phyloP scores from a whole-genome alignment of 2,113 vertebrate species.

The Paracanthobrama guichenoti region DNA sequence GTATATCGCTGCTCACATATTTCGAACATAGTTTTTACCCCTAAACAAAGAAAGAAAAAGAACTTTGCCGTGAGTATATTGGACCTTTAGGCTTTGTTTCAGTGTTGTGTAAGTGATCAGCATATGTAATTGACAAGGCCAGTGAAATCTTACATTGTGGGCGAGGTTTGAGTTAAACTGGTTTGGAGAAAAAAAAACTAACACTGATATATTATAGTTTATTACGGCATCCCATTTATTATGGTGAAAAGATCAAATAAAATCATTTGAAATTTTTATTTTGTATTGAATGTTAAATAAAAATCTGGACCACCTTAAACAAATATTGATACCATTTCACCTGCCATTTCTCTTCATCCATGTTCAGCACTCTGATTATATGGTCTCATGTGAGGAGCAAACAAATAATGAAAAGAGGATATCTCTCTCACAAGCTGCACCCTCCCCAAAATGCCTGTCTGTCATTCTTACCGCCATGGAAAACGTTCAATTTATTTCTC shows the following conservation, averaged over 20 bases:
- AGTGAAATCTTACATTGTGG: neutral
- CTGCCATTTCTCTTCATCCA: neutral
- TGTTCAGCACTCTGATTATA: conserved; percentile 23
- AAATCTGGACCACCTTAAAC: neutral
- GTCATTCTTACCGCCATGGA: neutral
- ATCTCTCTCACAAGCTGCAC: conserved; percentile 28
- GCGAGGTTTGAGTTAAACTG: no score
- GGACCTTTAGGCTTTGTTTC: neutral
- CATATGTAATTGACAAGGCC: neutral
- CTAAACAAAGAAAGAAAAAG: no score
- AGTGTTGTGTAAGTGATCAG: neutral
- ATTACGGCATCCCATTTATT: no score
- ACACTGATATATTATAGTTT: no score
- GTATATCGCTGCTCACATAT: no score
- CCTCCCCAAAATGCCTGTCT: conserved; percentile 14
- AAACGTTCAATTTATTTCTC: conserved; percentile 44
- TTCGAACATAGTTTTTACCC: no score
- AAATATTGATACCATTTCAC: neutral
- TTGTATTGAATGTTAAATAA: neutral
- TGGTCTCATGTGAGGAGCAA: conserved; percentile 36
- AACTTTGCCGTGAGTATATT: no score
- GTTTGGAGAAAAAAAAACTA: no score
- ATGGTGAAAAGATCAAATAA: no score
- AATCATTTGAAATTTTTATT: no score
- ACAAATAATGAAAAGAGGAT: conserved; percentile 35